These are phyloP conservation scores for Drosophila ercepeae DNA, from an alignment of 1,140 invertebrate genomes.

Conservation along the genomic window DNA sequence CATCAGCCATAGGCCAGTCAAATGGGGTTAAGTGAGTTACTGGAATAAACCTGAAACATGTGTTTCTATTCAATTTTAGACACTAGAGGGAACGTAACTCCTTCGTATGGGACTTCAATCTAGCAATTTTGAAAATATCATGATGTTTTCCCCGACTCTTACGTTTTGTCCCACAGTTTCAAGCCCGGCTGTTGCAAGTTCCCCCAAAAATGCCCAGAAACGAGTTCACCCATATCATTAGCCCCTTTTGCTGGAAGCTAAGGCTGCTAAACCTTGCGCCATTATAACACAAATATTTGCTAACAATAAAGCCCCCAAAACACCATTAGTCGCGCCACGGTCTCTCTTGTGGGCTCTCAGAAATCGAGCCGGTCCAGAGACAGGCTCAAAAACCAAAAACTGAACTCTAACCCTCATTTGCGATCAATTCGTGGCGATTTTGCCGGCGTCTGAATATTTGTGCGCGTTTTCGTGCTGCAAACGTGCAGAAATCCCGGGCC, in stretches of 20 bases:
- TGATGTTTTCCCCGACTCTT: background rate
- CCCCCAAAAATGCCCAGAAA: conserved; percentile 11
- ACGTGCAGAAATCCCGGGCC: conserved; percentile 68
- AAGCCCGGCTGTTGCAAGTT: background rate
- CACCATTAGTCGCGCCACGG: conserved; percentile 56
- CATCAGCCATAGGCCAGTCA: conserved; percentile 48
- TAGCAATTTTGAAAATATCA: background rate
- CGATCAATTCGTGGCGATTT: conserved; percentile 82
- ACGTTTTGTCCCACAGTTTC: background rate
- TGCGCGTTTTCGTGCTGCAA: conserved; percentile 64
- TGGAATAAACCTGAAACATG: background rate
- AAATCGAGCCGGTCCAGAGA: background rate
- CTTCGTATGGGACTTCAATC: background rate
- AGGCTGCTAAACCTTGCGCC: conserved; percentile 64
- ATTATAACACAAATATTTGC: conserved; percentile 82
- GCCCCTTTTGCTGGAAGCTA: conserved; percentile 39
- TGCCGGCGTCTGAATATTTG: conserved; percentile 69
- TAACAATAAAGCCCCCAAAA: conserved; percentile 75
- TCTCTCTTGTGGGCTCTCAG: conserved; percentile 5
- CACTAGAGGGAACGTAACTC: background rate
- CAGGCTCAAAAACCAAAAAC: conserved; percentile 9
- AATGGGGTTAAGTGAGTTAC: conserved; percentile 45
- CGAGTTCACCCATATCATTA: conserved; percentile 78
- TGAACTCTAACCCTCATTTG: conserved; percentile 82
- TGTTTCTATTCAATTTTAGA: background rate